Evolutionary conservation across 2,888 invertebrate species (phyloP).

Genomic region (Cactoblastis cactorum): DNA sequence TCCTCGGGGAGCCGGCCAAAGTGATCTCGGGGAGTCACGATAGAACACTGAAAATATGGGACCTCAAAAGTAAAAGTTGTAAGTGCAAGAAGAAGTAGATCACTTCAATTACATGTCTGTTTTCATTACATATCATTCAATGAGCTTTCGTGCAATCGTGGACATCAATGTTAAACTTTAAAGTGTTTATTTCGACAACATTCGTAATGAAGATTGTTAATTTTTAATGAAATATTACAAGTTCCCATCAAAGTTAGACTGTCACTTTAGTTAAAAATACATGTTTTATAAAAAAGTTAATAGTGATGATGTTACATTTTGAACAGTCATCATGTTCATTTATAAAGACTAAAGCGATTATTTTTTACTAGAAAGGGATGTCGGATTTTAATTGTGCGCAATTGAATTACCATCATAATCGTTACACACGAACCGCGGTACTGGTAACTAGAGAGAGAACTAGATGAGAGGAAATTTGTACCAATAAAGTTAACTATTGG

Average conservation of each 20-base stretch:
- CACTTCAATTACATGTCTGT: background rate
- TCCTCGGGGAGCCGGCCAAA: conserved; percentile 93
- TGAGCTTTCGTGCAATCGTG: background rate
- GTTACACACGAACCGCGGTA: conserved; percentile 15
- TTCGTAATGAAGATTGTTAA: too few relatives aligned
- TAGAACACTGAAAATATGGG: conserved; percentile 99
- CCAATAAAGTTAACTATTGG: conserved; percentile 32
- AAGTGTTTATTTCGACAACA: too few relatives aligned
- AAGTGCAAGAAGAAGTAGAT: conserved; percentile 33
- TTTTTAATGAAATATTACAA: too few relatives aligned
- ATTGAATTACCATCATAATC: conserved; percentile 22
- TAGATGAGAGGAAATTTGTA: conserved; percentile 22
- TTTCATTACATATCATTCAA: background rate
- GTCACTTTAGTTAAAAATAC: too few relatives aligned
- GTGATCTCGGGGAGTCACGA: conserved; percentile 99
- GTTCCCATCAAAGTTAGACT: too few relatives aligned
- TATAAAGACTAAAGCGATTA: background rate
- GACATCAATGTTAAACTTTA: too few relatives aligned
- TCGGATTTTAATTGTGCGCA: conserved; percentile 18
- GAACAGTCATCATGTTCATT: too few relatives aligned
- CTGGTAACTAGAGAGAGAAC: conserved; percentile 15
- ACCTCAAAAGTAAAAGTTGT: conserved; percentile 90
- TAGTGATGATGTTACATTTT: too few relatives aligned
- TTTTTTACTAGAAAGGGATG: background rate
- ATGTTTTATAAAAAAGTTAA: too few relatives aligned